Evolutionary conservation across 2,797 vertebrate species (phyloP).

Genomic region (Orestias chungarensis): DNA sequence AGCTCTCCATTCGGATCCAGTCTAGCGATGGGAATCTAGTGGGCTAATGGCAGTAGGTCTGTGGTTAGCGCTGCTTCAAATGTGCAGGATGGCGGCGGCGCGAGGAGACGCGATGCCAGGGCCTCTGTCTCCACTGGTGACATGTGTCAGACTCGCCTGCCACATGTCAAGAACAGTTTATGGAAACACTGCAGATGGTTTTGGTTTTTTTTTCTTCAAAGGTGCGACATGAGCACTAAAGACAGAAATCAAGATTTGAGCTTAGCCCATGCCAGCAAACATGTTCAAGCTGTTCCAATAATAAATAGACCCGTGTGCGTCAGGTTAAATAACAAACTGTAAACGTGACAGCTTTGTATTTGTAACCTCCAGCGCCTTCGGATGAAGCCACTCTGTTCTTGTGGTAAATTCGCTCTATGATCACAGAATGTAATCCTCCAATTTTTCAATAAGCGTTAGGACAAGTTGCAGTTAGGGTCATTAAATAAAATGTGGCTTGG

Average conservation of each 20-base stretch:
- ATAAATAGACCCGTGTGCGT: slow-evolving; percentile 34
- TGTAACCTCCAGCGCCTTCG: slow-evolving; percentile 17
- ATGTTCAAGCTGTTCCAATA: slow-evolving; percentile 34
- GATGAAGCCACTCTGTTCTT: slow-evolving; percentile 16
- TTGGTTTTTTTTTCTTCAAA: slow-evolving; percentile 50
- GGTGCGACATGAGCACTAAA: slow-evolving; percentile 52
- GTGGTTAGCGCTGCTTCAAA: slow-evolving; percentile 75
- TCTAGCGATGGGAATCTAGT: slow-evolving; percentile 68
- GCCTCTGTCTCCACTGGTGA: slow-evolving; percentile 76
- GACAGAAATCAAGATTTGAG: slow-evolving; percentile 22
- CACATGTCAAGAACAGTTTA: slow-evolving; percentile 73
- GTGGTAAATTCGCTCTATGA: slow-evolving; percentile 28
- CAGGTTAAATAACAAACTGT: slow-evolving; percentile 25
- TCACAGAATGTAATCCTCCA: slow-evolving; percentile 14
- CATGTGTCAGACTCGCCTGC: slow-evolving; percentile 75
- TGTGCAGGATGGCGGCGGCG: slow-evolving; percentile 64
- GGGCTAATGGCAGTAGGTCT: slow-evolving; percentile 78
- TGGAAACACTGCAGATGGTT: slow-evolving; percentile 62
- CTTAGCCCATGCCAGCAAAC: slow-evolving; percentile 50
- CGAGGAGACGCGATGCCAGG: slow-evolving; percentile 67
- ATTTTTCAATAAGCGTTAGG: slow-evolving; percentile 29
- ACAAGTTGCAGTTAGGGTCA: slow-evolving; percentile 7
- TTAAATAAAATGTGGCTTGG: slow-evolving; percentile 8
- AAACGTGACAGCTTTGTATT: slow-evolving; percentile 41
- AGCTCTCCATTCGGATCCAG: slow-evolving; percentile 66